Conservation (phyloP, 2,113 vertebrate species). For the Forbesichthys agassizii region DNA sequence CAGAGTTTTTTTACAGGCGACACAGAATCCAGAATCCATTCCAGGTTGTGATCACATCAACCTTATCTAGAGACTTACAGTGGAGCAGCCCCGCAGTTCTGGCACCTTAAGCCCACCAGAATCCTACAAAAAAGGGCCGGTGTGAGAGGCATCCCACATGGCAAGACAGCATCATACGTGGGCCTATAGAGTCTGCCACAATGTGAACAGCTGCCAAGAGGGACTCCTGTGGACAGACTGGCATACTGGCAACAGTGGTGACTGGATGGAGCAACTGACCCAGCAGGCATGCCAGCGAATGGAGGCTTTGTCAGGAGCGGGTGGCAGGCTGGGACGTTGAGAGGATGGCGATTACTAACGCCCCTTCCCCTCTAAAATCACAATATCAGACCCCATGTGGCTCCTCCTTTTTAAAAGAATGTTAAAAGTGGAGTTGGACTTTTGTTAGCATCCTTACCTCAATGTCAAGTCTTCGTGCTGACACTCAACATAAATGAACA, state of each 20-base stretch:
- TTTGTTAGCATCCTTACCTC: no score
- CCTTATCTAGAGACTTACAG: constrained; percentile 37
- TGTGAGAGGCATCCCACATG: constrained; percentile 10
- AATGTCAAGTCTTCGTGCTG: no score
- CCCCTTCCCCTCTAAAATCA: constrained; percentile 63
- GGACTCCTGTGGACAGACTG: constrained; percentile 40
- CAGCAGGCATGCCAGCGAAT: constrained; percentile 49
- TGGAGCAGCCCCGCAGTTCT: background rate
- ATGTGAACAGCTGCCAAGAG: constrained; percentile 2
- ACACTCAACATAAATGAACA: no score
- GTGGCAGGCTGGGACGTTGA: constrained; percentile 65
- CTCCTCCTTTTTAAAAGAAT: constrained; percentile 21
- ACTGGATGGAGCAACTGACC: constrained; percentile 51
- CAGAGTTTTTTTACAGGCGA: constrained; percentile 43
- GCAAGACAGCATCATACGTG: constrained; percentile 8
- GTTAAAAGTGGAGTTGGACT: background rate
- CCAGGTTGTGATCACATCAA: constrained; percentile 36
- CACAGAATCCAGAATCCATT: constrained; percentile 30
- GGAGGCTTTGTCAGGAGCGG: constrained; percentile 63
- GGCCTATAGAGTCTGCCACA: constrained; percentile 24
- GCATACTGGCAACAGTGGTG: constrained; percentile 60
- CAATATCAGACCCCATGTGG: constrained; percentile 44
- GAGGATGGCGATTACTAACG: constrained; percentile 66
- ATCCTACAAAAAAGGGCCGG: background rate
- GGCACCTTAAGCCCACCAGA: constrained; percentile 4